These are phyloP conservation scores for Echeneis naucrates DNA, from an alignment of 2,797 vertebrate genomes.

Conservation along the genomic window DNA sequence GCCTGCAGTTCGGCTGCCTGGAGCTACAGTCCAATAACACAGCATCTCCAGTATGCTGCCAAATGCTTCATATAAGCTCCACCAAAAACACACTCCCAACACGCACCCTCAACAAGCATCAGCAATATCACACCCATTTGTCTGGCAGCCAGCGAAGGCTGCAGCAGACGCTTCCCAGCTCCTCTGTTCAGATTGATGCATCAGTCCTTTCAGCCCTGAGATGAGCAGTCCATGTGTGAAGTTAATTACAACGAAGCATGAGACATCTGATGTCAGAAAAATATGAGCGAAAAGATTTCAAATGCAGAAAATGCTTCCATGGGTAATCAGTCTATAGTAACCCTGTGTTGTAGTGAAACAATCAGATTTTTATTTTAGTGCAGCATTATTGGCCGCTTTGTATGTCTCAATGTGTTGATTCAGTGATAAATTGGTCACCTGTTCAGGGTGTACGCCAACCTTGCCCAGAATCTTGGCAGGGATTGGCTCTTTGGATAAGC, in stretches of 20 bases:
- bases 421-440: no score
- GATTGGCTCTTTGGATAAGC: no score
- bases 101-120: conserved; percentile 7
- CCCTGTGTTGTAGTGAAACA: no score
- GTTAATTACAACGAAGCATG: neutral
- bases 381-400: no score
- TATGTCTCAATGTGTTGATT: no score
- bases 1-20: conserved; percentile 25
- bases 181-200: no score
- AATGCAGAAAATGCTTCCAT: no score
- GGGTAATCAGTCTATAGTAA: no score
- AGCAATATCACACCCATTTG: neutral
- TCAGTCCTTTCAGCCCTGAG: neutral
- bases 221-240: neutral
- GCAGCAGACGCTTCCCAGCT: neutral
- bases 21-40: conserved; percentile 34
- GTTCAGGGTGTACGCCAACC: no score
- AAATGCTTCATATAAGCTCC: conserved; percentile 17
- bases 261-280: neutral
- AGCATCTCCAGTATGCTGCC: conserved; percentile 22
- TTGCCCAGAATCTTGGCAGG: no score
- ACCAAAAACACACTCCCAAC: conserved; percentile 11
- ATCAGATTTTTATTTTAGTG: no score
- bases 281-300: neutral
- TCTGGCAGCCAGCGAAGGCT: neutral